Evolutionary conservation across 2,888 invertebrate genomes (phyloP).

Genomic region (Diaperis boleti): DNA sequence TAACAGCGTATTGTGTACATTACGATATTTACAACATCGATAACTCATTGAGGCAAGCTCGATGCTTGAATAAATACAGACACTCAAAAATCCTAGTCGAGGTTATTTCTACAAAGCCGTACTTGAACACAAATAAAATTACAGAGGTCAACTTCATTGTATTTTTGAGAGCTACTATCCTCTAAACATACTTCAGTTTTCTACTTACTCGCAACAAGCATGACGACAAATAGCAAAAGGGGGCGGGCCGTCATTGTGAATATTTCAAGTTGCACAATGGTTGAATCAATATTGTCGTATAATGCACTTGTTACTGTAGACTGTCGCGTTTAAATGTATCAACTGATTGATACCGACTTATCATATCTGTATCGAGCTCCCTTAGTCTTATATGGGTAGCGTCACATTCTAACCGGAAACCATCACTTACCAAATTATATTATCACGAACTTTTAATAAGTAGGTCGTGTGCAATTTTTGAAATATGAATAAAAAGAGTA

Average conservation of each 20-base stretch:
- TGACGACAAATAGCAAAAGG: neutral
- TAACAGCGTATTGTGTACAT: too few relatives aligned
- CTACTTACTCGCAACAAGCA: constrained; percentile 10
- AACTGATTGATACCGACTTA: neutral
- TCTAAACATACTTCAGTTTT: neutral
- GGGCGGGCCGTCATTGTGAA: neutral
- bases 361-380: constrained; percentile 1
- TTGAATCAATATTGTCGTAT: neutral
- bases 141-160: neutral
- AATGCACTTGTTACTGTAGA: too few relatives aligned
- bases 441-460: too few relatives aligned
- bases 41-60: neutral
- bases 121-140: neutral
- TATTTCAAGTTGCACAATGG: neutral
- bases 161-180: neutral
- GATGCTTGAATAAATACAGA: too few relatives aligned
- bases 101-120: neutral
- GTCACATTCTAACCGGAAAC: neutral
- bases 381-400: neutral
- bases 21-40: too few relatives aligned
- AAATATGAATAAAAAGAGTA: neutral
- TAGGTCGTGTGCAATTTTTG: too few relatives aligned
- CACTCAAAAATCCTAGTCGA: too few relatives aligned
- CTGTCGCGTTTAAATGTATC: too few relatives aligned
- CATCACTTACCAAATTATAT: neutral